Base-by-base conservation (phyloP, 1,140 invertebrate species). In the Drosophila azteca region DNA sequence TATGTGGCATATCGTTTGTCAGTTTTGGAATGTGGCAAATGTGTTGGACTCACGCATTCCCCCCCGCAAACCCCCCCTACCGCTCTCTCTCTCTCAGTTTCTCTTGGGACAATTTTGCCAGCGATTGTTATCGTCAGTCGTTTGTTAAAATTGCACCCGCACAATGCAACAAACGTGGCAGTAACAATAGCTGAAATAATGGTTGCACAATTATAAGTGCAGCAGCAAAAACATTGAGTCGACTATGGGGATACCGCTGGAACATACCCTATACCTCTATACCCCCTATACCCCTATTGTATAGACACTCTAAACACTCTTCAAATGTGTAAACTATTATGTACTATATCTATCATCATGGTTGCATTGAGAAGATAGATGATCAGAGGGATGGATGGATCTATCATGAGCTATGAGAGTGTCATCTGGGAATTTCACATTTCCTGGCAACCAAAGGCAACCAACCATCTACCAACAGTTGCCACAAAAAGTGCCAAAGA, bases 1-100 rank as follows among this genome's bases (percentile, higher is more conserved):
- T 11, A 7, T 17, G 7, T 17, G 35, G 48, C 55, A 55, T 58
- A 58, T 75, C 46, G 71, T 50, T 67, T 68, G 72, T 76, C 71
- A 76, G 62, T 76, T 76, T 55, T 11, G 61, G 59, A 61, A 80
- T 62, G 69, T 61, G 74, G 69, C 74, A 82, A 87, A 87, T 87
- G 82, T 79, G 75, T 72, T 64, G 67, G 60, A 59, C 77, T 66
- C 83, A 87, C 83, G 83, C 82, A 82, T 73, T 52, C 65, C 60
- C 65, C 60, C 24, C 24, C 24, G 43, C 15, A 22, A 62, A 50
- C 41, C n/a, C 53, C 74, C 68, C 59, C 50, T 31, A 20, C 17
- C n/a, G n/a, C 11, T 13, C 5, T 2, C 69, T 60, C 26, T 45
- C 49, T 26, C n/a, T n/a, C n/a, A n/a, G n/a, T n/a, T 66, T 58